These are phyloP conservation scores for Pipra filicauda DNA, from an alignment of 2,113 vertebrate genomes.

Conservation along the genomic window DNA sequence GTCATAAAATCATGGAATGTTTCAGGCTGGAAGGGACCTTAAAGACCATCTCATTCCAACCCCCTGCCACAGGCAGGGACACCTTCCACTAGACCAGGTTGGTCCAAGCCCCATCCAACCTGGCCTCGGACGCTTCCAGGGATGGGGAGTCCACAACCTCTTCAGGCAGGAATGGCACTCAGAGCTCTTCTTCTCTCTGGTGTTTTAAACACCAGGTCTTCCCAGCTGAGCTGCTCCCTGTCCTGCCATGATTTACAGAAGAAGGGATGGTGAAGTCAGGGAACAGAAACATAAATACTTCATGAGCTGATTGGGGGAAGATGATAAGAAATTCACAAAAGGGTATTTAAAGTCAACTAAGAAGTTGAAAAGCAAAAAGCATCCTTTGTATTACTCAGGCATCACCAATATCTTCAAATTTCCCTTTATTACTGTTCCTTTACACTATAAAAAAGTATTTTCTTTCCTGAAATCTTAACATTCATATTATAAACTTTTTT, in stretches of 20 bases:
- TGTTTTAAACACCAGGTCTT: neutral
- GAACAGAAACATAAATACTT: neutral
- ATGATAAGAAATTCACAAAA: neutral
- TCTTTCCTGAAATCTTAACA: neutral
- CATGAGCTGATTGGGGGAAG: neutral
- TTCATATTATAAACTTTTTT: neutral
- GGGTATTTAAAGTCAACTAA: neutral
- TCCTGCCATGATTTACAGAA: neutral
- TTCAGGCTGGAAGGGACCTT: neutral
- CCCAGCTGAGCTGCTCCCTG: neutral
- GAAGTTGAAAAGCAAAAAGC: neutral
- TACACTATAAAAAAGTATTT: neutral
- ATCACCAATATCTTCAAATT: neutral
- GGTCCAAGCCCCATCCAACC: rapidly evolving
- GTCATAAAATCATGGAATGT: neutral
- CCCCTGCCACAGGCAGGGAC: neutral
- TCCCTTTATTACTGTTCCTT: neutral
- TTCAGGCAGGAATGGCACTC: neutral
- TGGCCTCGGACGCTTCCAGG: neutral
- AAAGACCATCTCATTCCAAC: rapidly evolving
- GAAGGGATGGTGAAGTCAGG: neutral
- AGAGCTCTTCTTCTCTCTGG: neutral
- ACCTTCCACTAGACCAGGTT: rapidly evolving
- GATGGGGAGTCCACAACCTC: neutral
- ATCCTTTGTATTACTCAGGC: neutral